These are phyloP conservation scores for Phaonia tiefii DNA, from an alignment of 2,888 invertebrate genomes.

Conservation along the genomic window DNA sequence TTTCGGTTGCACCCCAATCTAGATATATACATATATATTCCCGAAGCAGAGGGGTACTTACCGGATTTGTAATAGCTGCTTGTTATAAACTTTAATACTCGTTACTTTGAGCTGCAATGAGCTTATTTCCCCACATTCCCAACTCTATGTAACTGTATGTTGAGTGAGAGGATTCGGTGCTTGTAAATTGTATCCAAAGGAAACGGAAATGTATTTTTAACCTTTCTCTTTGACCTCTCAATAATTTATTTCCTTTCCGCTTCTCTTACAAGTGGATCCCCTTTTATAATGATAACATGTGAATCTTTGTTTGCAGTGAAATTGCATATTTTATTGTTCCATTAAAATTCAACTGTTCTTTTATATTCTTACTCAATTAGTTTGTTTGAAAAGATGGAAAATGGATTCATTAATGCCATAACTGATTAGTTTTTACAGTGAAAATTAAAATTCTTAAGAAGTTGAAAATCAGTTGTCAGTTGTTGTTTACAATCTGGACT, in stretches of 20 bases:
- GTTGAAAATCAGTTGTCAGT: too few relatives aligned
- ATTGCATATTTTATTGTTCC: too few relatives aligned
- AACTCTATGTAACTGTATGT: not conserved
- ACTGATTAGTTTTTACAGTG: too few relatives aligned
- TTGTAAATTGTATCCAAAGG: not conserved
- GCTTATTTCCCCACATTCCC: not conserved
- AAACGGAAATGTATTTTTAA: slow-evolving; percentile 45
- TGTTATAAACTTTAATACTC: slow-evolving; percentile 15
- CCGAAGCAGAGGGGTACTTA: slow-evolving; percentile 5
- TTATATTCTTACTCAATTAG: too few relatives aligned
- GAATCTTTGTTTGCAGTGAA: too few relatives aligned
- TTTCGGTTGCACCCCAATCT: not conserved
- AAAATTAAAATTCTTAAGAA: too few relatives aligned
- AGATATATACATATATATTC: too few relatives aligned
- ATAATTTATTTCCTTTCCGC: not conserved
- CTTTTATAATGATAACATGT: too few relatives aligned
- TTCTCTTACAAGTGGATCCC: slow-evolving; percentile 14
- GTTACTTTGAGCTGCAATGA: slow-evolving; percentile 8
- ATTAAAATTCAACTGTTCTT: too few relatives aligned
- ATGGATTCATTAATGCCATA: too few relatives aligned
- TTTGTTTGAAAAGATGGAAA: too few relatives aligned
- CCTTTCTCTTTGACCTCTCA: not conserved
- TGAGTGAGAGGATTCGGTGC: not conserved
- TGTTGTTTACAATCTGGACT: too few relatives aligned
- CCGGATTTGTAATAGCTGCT: not conserved